phyloP scores from a whole-genome alignment of 2,797 vertebrate genomes.

The Hippocampus kuda region DNA sequence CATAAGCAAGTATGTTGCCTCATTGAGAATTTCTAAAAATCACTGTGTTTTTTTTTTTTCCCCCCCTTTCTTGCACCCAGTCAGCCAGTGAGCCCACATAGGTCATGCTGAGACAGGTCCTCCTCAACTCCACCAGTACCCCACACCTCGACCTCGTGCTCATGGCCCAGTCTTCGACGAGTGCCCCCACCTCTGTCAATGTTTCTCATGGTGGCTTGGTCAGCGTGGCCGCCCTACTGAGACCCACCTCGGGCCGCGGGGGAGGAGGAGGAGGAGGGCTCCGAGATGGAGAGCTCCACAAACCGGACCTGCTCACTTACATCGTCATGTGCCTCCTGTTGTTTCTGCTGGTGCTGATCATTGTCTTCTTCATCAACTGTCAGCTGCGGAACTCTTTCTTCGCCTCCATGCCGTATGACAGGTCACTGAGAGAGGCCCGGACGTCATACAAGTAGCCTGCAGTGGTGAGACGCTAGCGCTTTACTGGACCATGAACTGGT shows the following conservation, averaged over 20 bases:
- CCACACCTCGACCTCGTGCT: constrained; percentile 73
- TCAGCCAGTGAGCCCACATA: constrained; percentile 3
- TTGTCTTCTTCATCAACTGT: constrained; percentile 97
- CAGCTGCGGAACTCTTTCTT: constrained; percentile 97
- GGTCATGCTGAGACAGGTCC: constrained; percentile 84
- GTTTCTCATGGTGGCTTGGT: constrained; percentile 77
- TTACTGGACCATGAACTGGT: constrained; percentile 13
- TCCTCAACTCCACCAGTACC: constrained; percentile 82
- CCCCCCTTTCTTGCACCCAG: background rate
- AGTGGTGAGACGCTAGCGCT: background rate
- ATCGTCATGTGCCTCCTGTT: constrained; percentile 89
- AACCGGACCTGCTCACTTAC: constrained; percentile 90
- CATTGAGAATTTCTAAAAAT: background rate
- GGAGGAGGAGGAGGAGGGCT: constrained; percentile 61
- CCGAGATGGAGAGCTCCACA: constrained; percentile 82
- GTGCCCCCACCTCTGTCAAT: constrained; percentile 73
- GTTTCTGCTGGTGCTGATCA: constrained; percentile 84
- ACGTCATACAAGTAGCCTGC: constrained; percentile 81
- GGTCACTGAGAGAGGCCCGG: constrained; percentile 87
- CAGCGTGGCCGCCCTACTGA: constrained; percentile 81
- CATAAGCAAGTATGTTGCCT: background rate
- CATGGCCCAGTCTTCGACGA: constrained; percentile 73
- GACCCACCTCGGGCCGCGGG: constrained; percentile 69
- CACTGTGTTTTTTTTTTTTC: background rate
- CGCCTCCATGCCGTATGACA: constrained; percentile 92